Conservation (phyloP, 2,797 vertebrate species). For the Xenentodon cancila region DNA sequence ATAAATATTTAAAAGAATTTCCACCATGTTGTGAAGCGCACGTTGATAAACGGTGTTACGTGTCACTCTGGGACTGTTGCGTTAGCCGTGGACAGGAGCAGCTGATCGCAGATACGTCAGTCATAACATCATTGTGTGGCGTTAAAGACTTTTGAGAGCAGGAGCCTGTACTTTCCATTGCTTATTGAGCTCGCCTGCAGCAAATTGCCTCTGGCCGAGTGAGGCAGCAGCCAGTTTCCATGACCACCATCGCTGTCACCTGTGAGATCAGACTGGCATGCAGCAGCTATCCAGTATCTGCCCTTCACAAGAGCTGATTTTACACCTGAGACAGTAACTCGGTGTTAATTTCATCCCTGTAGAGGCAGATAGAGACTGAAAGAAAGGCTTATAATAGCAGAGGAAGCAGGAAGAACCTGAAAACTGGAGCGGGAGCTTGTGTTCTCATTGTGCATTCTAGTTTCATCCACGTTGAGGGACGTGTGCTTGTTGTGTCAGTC, state of each 20-base stretch:
- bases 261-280: conserved; percentile 53
- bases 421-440: conserved; percentile 61
- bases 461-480: conserved; percentile 36
- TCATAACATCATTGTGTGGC: neutral
- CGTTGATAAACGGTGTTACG: conserved; percentile 23
- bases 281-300: conserved; percentile 56
- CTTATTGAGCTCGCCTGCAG: conserved; percentile 57
- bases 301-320: conserved; percentile 47
- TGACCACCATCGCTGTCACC: conserved; percentile 72
- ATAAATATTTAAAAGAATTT: conserved; percentile 51
- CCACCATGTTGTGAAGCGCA: conserved; percentile 11
- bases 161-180: conserved; percentile 28
- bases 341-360: conserved; percentile 47
- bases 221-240: conserved; percentile 69
- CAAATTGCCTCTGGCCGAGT: conserved; percentile 51
- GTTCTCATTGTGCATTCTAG: conserved; percentile 41
- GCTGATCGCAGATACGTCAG: conserved; percentile 27
- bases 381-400: conserved; percentile 22
- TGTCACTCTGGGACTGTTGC: conserved; percentile 18
- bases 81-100: conserved; percentile 16
- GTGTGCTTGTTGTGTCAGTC: conserved; percentile 68
- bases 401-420: conserved; percentile 34
- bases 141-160: conserved; percentile 26
- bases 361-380: conserved; percentile 19
- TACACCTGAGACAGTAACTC: conserved; percentile 56